Evolutionary conservation across 1,140 invertebrate species (phyloP), one percentile per base, ranked within the genome.

Genomic region (Penaeus vannamei): DNA sequence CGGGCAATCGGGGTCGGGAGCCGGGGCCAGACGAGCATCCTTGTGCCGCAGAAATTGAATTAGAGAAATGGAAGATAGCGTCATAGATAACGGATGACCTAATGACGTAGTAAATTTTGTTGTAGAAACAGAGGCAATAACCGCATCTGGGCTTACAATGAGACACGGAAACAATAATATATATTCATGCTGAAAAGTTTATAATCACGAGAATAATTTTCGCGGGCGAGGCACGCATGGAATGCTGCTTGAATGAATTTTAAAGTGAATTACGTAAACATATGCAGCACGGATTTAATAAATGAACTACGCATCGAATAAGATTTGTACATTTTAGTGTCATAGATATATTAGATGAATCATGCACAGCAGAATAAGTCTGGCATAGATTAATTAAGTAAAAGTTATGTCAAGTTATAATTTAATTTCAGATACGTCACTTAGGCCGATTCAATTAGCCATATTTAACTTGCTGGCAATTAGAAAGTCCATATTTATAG

Each of bases 391-490:
- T 81, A 87, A 87, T 81, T 81, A 87, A 87, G 85, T 81, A 62
- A 81, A 77, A 87, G 80, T 87, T 80, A 87, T 64, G 62, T 42
- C 80, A 87, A 87, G 61, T 87, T 87, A 32, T 80, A 85, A 87
- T 87, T 79, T 29, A 77, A 87, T 87, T 87, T 87, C 85, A 29
- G 85, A 29, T n/a, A 76, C 69, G 42, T 79, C 36, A 32, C 61
- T 17, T n/a, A 79, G 79, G 61, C 60, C 72, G 77, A 79, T 87
- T 76, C 85, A 87, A 87, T 87, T 87, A 87, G 62, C 36, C 62
- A 60, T 81, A 87, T 87, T 87, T 87, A 82, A 80, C 85, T 87
- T 87, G 64, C 61, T n/a, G n/a, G 82, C 82, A 84, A 84, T 84
- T 84, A 66, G 61, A 69, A 60, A 84, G 82, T 84, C 82, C 64